A percentile compares a stretch with the other conserved stretches of the same genome.
phyloP scores from a whole-genome alignment of 2,888 invertebrate genomes.

The Phasia obesa region DNA sequence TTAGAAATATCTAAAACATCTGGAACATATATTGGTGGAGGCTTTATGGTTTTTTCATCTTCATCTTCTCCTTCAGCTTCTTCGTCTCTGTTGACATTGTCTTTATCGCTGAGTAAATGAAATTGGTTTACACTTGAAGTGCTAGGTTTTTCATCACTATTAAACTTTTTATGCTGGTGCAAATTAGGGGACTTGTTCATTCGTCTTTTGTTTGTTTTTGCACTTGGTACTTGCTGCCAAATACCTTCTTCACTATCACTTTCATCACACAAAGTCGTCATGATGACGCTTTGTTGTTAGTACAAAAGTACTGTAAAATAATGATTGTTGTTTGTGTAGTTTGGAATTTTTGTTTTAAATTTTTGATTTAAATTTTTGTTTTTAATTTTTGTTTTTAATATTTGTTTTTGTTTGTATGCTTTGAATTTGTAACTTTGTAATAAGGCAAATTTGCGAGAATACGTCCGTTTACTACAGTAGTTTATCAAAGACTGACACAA shows the following conservation, averaged over 20 bases:
- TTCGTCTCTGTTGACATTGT: neutral
- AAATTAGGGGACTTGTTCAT: neutral
- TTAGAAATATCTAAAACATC: neutral
- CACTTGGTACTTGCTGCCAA: neutral
- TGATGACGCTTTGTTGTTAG: neutral
- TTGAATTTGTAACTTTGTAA: too few relatives aligned
- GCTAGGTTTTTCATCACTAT: neutral
- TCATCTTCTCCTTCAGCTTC: neutral
- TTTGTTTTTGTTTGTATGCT: too few relatives aligned
- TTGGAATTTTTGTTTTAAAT: too few relatives aligned
- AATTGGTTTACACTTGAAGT: neutral
- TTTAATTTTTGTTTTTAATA: too few relatives aligned
- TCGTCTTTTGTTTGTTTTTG: neutral
- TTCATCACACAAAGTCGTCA: neutral
- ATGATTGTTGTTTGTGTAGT: too few relatives aligned
- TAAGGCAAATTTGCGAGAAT: too few relatives aligned
- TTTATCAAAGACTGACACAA: too few relatives aligned
- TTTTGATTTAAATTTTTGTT: too few relatives aligned
- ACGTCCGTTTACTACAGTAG: too few relatives aligned
- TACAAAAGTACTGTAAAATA: too few relatives aligned
- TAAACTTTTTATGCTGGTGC: neutral
- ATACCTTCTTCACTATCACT: neutral
- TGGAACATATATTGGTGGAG: constrained; percentile 36
- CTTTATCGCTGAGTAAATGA: neutral
- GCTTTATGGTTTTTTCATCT: constrained; percentile 2